Conservation (phyloP, 2,888 invertebrate genomes). For the Volucella inanis region DNA sequence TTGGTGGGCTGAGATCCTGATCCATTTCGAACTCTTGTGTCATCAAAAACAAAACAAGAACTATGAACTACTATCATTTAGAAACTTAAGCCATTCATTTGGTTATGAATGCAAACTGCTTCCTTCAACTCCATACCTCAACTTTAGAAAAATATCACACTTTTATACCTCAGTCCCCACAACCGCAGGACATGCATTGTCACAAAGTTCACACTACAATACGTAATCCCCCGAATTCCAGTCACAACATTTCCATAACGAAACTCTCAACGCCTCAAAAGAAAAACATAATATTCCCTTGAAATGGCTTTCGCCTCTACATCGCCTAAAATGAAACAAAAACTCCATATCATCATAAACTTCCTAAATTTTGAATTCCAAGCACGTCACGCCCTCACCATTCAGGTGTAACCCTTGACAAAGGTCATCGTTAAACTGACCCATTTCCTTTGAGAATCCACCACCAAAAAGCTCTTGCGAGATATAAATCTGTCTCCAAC, state of each 20-base stretch:
- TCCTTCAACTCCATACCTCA: not conserved
- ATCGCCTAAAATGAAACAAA: slow-evolving; percentile 5
- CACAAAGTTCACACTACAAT: slow-evolving; percentile 33
- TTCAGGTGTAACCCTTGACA: slow-evolving; percentile 8
- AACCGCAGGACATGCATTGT: slow-evolving; percentile 27
- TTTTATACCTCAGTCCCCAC: no score
- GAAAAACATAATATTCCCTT: slow-evolving; percentile 8
- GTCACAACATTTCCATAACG: slow-evolving; percentile 37
- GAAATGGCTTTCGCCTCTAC: slow-evolving; percentile 16
- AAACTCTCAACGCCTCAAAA: slow-evolving; percentile 25
- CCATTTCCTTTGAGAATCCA: slow-evolving; percentile 54
- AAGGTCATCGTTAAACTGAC: slow-evolving; percentile 64
- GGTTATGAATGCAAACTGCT: no score
- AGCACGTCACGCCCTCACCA: slow-evolving; percentile 48
- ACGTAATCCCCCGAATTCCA: slow-evolving; percentile 33
- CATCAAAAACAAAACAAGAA: no score
- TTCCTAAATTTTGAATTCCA: slow-evolving; percentile 44
- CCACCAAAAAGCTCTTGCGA: slow-evolving; percentile 21
- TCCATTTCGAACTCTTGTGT: no score
- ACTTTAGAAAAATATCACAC: slow-evolving; percentile 14
- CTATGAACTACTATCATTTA: no score
- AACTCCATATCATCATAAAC: slow-evolving; percentile 18
- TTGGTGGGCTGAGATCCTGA: no score
- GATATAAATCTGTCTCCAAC: slow-evolving; percentile 51
- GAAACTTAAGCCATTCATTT: no score